Evolutionary conservation across 1,140 invertebrate genomes (phyloP).

Genomic region (Procambarus clarkii): DNA sequence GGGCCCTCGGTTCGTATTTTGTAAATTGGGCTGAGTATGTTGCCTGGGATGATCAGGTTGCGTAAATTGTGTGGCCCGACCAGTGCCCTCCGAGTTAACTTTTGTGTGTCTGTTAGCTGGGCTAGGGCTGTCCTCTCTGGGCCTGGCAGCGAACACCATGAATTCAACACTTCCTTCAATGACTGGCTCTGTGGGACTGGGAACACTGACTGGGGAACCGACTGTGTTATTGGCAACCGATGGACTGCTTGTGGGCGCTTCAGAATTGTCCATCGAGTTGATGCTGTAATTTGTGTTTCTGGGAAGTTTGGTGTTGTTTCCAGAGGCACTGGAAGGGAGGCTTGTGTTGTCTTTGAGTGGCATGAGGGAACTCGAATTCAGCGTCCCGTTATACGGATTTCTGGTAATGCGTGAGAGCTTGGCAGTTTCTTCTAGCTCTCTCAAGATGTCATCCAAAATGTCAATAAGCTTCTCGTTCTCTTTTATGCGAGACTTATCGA

Average conservation of each 20-base stretch:
- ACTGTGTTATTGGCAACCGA: no score
- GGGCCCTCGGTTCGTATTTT: neutral
- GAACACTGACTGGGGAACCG: neutral
- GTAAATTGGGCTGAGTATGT: neutral
- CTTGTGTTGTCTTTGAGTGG: neutral
- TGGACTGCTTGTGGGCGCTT: no score
- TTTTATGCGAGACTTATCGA: conserved; percentile 27
- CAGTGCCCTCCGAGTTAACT: neutral
- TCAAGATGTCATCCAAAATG: conserved; percentile 52
- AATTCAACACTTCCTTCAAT: neutral
- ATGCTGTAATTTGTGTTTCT: neutral
- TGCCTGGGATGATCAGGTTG: neutral
- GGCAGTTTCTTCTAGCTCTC: conserved; percentile 37
- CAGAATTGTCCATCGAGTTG: no score
- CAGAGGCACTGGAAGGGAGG: neutral
- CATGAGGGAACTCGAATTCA: neutral
- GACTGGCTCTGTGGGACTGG: neutral
- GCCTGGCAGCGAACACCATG: neutral
- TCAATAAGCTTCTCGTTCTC: conserved; percentile 49
- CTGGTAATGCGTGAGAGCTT: neutral
- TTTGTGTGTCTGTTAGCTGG: neutral
- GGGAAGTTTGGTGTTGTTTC: neutral
- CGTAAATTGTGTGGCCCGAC: neutral
- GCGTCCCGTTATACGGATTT: neutral
- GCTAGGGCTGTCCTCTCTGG: neutral